Percentiles rank a stretch among this genome's conserved stretches.
Conservation (phyloP, 2,797 vertebrate genomes). For the Parauchenoglanis punctatus region DNA sequence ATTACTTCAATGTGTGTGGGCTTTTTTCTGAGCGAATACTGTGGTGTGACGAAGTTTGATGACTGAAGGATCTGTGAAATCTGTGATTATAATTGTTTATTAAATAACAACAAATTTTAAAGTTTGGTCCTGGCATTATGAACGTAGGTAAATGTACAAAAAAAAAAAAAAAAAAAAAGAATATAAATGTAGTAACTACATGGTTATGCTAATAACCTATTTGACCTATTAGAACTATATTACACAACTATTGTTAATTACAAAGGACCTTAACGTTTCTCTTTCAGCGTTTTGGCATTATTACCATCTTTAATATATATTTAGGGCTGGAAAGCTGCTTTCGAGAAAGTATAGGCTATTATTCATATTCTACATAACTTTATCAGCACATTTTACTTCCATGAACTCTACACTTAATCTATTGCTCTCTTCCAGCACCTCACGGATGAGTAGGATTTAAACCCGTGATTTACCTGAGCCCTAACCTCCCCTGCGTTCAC, state of each 20-base stretch:
- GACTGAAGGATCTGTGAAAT: not conserved
- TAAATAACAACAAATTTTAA: not conserved
- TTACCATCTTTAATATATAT: not conserved
- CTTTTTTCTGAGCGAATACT: not conserved
- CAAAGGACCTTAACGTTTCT: not conserved
- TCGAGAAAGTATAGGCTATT: not conserved
- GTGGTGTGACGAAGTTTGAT: not conserved
- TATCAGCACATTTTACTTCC: not conserved
- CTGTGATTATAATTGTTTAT: not conserved
- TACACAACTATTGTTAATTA: slow-evolving; percentile 4
- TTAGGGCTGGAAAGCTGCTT: not conserved
- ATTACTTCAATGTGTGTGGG: not conserved
- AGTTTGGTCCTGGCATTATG: not conserved
- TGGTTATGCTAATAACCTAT: not conserved
- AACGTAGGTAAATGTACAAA: not conserved
- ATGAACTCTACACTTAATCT: not conserved
- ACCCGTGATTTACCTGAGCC: slow-evolving; percentile 33
- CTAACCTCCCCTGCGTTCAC: slow-evolving; percentile 39
- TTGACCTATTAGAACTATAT: not conserved
- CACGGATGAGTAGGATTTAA: not conserved
- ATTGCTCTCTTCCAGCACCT: slow-evolving; percentile 17
- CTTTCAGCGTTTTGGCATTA: not conserved
- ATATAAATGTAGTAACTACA: not conserved
- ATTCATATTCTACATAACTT: not conserved
- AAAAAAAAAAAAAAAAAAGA: not conserved